These are phyloP conservation scores for Dryadula phaetusa DNA, from an alignment of 2,888 invertebrate genomes.

Conservation along the genomic window DNA sequence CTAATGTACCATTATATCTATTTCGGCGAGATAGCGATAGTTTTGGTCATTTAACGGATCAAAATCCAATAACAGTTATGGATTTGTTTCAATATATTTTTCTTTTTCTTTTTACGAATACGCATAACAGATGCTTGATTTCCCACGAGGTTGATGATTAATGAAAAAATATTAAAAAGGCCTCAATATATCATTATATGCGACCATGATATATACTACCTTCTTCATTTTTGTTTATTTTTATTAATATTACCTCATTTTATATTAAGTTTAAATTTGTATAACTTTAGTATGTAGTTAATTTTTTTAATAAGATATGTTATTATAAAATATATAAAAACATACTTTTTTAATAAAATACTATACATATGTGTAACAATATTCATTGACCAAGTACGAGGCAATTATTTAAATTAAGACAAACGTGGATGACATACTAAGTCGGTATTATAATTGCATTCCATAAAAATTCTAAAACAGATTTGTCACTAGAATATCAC, in stretches of 20 bases:
- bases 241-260: too few relatives aligned
- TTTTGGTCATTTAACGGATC: slow-evolving; percentile 16
- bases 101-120: background rate
- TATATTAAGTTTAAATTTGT: too few relatives aligned
- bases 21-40: slow-evolving; percentile 29
- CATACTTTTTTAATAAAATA: too few relatives aligned
- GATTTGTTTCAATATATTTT: slow-evolving; percentile 7
- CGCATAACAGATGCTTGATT: slow-evolving; percentile 31
- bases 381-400: slow-evolving; percentile 16
- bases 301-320: too few relatives aligned
- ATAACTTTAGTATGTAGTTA: too few relatives aligned
- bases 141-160: slow-evolving; percentile 29
- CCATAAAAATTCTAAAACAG: background rate
- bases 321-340: too few relatives aligned
- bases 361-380: background rate
- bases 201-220: background rate
- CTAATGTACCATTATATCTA: slow-evolving; percentile 36
- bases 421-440: too few relatives aligned
- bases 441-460: slow-evolving; percentile 21
- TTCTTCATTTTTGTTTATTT: background rate
- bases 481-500: too few relatives aligned
- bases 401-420: slow-evolving; percentile 33
- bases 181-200: background rate
- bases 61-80: background rate
- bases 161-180: background rate